A percentile compares a stretch with the other conserved stretches of the same genome.
phyloP scores from a whole-genome alignment of 2,797 vertebrate genomes.

The Nannoperca australis region DNA sequence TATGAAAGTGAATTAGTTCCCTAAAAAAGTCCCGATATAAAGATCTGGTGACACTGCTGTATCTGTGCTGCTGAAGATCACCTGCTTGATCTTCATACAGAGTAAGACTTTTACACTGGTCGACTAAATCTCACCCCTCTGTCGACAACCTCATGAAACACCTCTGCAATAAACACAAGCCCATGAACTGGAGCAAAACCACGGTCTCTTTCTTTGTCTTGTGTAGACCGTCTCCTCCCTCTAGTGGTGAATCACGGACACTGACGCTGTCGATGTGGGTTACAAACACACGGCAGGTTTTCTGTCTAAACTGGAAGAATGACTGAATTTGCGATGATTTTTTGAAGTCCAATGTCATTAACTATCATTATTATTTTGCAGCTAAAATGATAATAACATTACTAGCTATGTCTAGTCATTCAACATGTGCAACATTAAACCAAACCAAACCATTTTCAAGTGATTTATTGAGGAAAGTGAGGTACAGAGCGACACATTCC shows the following conservation, averaged over 20 bases:
- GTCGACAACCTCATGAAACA: constrained; percentile 33
- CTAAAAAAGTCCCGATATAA: not conserved
- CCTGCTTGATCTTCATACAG: too few relatives aligned
- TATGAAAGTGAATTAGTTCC: not conserved
- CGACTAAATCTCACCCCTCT: constrained; percentile 33
- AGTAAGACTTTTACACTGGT: constrained; percentile 21
- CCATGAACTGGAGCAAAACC: not conserved
- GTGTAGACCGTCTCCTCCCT: constrained; percentile 29
- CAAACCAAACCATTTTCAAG: not conserved
- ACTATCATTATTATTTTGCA: too few relatives aligned
- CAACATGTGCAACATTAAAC: not conserved
- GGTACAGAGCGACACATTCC: constrained; percentile 14
- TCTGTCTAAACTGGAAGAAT: not conserved
- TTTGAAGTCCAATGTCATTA: too few relatives aligned
- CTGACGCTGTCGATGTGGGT: not conserved
- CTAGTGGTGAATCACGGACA: constrained; percentile 35
- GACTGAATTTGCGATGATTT: too few relatives aligned
- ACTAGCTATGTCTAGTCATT: not conserved
- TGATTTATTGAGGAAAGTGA: constrained; percentile 65
- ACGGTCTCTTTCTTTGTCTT: not conserved
- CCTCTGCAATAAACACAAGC: constrained; percentile 44
- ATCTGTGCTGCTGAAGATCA: not conserved
- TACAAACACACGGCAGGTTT: not conserved
- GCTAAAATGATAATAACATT: too few relatives aligned
- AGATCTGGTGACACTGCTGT: not conserved